phyloP scores from a whole-genome alignment of 1,140 invertebrate genomes.

The Cyrtorhinus lividipennis region DNA sequence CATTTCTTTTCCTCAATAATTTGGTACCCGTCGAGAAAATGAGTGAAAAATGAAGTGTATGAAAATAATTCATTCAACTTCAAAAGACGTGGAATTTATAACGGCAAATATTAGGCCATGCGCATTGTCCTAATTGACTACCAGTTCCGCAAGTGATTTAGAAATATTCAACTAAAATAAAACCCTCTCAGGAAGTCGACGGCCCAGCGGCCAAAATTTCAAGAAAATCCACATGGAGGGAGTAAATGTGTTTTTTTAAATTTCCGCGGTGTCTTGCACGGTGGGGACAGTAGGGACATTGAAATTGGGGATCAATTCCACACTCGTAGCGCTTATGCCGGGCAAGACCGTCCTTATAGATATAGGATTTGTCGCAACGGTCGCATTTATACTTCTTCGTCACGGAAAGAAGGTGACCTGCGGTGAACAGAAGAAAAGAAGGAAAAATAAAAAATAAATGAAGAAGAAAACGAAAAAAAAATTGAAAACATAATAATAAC shows the following conservation, averaged over 20 bases:
- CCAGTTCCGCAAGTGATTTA: too few species aligned
- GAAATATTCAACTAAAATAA: too few species aligned
- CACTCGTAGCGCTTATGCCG: conserved; percentile 30
- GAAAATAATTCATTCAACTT: too few species aligned
- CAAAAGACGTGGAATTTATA: too few species aligned
- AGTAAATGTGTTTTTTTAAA: conserved; percentile 20
- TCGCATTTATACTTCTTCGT: conserved; percentile 12
- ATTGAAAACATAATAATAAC: background rate
- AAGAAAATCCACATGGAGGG: conserved; percentile 13
- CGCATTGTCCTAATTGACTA: too few species aligned
- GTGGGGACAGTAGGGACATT: conserved; percentile 36
- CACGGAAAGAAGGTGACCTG: background rate
- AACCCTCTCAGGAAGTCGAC: too few species aligned
- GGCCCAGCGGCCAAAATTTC: background rate
- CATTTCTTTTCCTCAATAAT: too few species aligned
- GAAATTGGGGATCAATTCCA: conserved; percentile 38
- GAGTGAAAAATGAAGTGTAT: too few species aligned
- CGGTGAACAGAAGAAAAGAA: background rate
- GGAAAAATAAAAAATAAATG: background rate
- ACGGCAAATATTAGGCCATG: too few species aligned
- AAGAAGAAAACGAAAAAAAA: background rate
- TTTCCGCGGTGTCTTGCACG: conserved; percentile 19
- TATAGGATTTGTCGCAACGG: conserved; percentile 19
- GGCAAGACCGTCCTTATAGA: conserved; percentile 18
- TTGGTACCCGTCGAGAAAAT: too few species aligned